Evolutionary conservation across 2,797 vertebrate genomes (phyloP).

Genomic region (Myiotriccus ornatus): DNA sequence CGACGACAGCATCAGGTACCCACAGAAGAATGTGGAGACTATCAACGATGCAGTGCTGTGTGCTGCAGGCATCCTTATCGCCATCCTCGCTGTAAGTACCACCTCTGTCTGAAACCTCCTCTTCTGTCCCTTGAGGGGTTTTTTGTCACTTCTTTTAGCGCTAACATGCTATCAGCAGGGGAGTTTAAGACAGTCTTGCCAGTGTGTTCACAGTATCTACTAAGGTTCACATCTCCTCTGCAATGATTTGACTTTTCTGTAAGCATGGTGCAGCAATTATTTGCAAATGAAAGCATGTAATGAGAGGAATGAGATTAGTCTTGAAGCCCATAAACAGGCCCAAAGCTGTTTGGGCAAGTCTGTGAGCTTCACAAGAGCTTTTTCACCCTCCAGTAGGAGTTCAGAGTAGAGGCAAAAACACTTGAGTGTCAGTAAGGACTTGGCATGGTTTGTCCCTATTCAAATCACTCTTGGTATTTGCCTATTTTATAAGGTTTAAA

Average conservation of each 20-base stretch:
- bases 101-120: not conserved
- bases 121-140: not conserved
- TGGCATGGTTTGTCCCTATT: conserved; percentile 34
- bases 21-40: conserved; percentile 91
- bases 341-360: conserved; percentile 57
- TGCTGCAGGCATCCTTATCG: conserved; percentile 93
- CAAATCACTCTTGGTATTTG: conserved; percentile 50
- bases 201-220: accelerated
- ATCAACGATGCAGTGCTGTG: conserved; percentile 94
- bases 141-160: not conserved
- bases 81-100: conserved; percentile 91
- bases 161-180: accelerated
- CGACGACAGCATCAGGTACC: conserved; percentile 96
- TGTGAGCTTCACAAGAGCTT: not conserved
- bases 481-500: conserved; percentile 26
- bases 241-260: not conserved
- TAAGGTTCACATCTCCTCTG: not conserved
- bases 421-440: conserved; percentile 5
- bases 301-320: not conserved
- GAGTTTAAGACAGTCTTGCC: accelerated
- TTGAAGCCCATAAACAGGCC: not conserved
- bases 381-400: conserved; percentile 16
- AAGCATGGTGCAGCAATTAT: not conserved
- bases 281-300: conserved; percentile 26
- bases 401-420: not conserved